Evolutionary conservation across 2,113 vertebrate species (phyloP).

Genomic region (Oreochromis tanganicae): DNA sequence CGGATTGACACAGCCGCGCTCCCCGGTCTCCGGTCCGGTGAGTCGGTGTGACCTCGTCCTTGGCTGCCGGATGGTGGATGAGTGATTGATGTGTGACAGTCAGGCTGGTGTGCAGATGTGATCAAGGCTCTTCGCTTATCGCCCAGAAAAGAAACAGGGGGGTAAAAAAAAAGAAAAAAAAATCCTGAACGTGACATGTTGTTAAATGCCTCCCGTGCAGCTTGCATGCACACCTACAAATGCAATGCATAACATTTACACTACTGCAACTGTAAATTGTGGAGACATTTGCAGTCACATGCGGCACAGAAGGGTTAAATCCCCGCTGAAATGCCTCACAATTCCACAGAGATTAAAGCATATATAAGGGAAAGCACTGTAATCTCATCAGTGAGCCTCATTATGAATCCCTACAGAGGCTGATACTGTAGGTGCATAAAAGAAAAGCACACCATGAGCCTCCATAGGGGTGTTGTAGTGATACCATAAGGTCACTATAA

Average conservation of each 20-base stretch:
- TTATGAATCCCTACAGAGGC: neutral
- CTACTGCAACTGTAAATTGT: neutral
- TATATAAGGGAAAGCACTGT: neutral
- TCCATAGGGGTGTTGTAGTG: neutral
- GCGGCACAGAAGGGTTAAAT: neutral
- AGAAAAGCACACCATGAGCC: neutral
- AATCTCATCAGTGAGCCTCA: neutral
- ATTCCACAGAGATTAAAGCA: neutral
- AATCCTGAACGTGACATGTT: constrained; percentile 12
- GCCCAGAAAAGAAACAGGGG: neutral
- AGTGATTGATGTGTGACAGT: constrained; percentile 26
- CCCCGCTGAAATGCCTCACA: neutral
- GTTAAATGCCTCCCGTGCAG: neutral
- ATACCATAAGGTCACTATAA: neutral
- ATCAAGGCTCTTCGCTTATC: neutral
- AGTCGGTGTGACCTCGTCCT: constrained; percentile 60
- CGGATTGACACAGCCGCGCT: neutral
- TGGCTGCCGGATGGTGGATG: constrained; percentile 5
- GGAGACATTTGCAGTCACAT: neutral
- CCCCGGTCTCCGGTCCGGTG: neutral
- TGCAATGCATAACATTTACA: neutral
- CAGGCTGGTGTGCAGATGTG: neutral
- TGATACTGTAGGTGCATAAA: neutral
- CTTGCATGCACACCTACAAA: constrained; percentile 20
- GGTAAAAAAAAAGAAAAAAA: neutral